Evolutionary conservation across 2,888 invertebrate species (phyloP).

Genomic region (Danaus chrysippus): DNA sequence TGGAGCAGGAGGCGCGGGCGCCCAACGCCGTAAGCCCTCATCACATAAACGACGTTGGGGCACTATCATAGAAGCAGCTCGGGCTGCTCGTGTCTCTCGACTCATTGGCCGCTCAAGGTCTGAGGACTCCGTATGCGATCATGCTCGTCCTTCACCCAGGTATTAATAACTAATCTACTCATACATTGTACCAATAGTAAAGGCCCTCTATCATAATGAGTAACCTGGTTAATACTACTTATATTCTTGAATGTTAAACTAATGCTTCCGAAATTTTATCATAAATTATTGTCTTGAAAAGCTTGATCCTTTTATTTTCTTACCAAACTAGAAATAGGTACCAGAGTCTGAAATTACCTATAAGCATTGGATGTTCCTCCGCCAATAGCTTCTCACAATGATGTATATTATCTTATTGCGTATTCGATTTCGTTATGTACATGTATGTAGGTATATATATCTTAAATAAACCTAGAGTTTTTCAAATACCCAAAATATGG

Average conservation of each 20-base stretch:
- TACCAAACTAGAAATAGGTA: too few relatives aligned
- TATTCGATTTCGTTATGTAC: neutral
- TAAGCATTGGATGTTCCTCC: conserved; percentile 48
- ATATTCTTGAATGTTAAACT: neutral
- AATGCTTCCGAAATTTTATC: too few relatives aligned
- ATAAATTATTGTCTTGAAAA: too few relatives aligned
- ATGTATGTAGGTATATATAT: too few relatives aligned
- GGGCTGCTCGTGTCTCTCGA: conserved; percentile 87
- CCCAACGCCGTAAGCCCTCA: conserved; percentile 68
- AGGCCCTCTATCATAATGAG: too few relatives aligned
- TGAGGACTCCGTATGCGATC: conserved; percentile 88
- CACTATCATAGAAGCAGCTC: conserved; percentile 92
- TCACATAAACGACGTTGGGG: conserved; percentile 89
- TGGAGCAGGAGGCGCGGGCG: conserved; percentile 42
- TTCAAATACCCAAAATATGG: too few relatives aligned
- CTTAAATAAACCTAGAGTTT: too few relatives aligned
- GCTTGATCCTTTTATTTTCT: too few relatives aligned
- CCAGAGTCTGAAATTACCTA: too few relatives aligned
- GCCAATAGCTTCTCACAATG: neutral
- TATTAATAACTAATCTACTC: conserved; percentile 34
- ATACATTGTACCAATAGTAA: too few relatives aligned
- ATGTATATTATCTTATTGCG: neutral
- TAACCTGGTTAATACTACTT: neutral
- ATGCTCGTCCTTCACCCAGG: conserved; percentile 77
- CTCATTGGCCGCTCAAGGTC: conserved; percentile 88